Evolutionary conservation across 2,113 vertebrate genomes (phyloP).

Genomic region (Solea senegalensis): DNA sequence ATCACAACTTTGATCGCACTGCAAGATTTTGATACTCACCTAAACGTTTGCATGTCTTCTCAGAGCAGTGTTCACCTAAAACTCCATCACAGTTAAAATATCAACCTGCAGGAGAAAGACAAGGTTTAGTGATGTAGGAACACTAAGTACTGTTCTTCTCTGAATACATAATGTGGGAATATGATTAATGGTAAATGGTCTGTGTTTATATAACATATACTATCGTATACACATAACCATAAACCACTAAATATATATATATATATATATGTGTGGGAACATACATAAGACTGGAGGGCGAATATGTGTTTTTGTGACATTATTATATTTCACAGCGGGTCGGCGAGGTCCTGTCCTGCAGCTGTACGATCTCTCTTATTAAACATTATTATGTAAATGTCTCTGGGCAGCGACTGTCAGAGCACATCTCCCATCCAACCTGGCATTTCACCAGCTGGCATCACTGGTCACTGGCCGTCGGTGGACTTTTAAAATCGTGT

Average conservation of each 20-base stretch:
- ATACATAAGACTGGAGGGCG: not conserved
- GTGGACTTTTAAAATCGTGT: not conserved
- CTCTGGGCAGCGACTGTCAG: conserved; percentile 9
- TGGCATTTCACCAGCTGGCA: not conserved
- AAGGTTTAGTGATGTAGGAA: not conserved
- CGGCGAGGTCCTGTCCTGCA: conserved; percentile 3
- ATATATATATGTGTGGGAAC: too few relatives aligned
- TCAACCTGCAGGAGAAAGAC: conserved; percentile 1
- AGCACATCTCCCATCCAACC: not conserved
- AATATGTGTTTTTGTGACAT: conserved; percentile 5
- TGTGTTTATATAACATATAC: too few relatives aligned
- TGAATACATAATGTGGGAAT: too few relatives aligned
- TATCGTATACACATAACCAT: too few relatives aligned
- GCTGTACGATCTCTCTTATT: not conserved
- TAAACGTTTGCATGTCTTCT: conserved; percentile 87
- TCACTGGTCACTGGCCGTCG: not conserved
- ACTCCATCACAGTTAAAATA: conserved; percentile 84
- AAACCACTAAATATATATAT: too few relatives aligned
- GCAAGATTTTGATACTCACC: conserved; percentile 75
- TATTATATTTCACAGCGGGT: conserved; percentile 1
- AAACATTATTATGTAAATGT: conserved; percentile 33
- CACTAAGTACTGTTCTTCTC: too few relatives aligned
- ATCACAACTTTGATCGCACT: too few relatives aligned
- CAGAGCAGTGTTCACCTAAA: conserved; percentile 91
- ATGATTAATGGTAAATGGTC: too few relatives aligned